A percentile compares a stretch with the other conserved stretches of the same genome.
These are phyloP conservation scores for Brachirus orientalis DNA, from an alignment of 2,113 vertebrate genomes.

Conservation along the genomic window DNA sequence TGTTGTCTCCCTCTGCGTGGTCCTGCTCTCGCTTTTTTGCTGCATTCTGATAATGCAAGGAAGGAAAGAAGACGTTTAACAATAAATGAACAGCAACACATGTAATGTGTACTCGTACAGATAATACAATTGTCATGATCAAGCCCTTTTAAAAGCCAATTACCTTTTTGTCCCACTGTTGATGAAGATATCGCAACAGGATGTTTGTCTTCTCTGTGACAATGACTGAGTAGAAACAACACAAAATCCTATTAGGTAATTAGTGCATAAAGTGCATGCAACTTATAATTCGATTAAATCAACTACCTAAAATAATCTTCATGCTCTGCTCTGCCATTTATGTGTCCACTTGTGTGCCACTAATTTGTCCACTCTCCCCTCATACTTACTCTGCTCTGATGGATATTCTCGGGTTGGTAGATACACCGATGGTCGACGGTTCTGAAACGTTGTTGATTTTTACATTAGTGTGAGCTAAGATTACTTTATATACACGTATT, in stretches of 20 bases:
- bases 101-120: fast-evolving
- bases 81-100: not conserved
- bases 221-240: constrained; percentile 84
- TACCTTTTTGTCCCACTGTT: constrained; percentile 99
- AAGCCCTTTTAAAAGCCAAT: not conserved
- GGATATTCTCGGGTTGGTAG: constrained; percentile 91
- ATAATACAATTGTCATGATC: not conserved
- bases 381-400: constrained; percentile 90
- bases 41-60: constrained; percentile 83
- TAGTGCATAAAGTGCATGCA: not conserved
- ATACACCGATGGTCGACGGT: constrained; percentile 90
- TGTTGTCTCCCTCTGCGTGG: constrained; percentile 87
- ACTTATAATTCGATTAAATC: no score
- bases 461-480: not conserved
- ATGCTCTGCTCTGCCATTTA: no score
- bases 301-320: no score
- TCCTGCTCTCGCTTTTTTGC: constrained; percentile 95
- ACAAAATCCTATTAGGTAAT: constrained; percentile 7
- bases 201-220: constrained; percentile 98
- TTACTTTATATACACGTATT: no score
- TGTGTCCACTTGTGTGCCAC: no score
- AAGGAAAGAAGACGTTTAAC: not conserved
- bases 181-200: constrained; percentile 93
- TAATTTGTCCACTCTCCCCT: not conserved
- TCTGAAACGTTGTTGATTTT: constrained; percentile 74